These are phyloP conservation scores for Oedothorax gibbosus DNA, from an alignment of 1,140 invertebrate genomes.

Conservation along the genomic window DNA sequence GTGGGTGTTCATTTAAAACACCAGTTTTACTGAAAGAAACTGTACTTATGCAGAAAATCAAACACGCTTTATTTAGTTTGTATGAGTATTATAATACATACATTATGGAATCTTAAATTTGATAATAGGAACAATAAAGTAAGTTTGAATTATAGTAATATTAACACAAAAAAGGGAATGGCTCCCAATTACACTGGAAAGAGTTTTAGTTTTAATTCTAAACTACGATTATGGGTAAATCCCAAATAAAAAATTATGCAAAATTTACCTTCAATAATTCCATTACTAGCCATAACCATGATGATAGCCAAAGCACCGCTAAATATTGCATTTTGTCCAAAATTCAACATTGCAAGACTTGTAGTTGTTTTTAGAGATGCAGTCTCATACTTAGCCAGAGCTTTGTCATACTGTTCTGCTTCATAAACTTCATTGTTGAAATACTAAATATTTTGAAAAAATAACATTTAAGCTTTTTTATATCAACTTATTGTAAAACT, in stretches of 20 bases:
- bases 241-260: too few species aligned
- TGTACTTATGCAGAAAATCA: too few species aligned
- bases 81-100: not conserved
- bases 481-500: not conserved
- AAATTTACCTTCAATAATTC: conserved; percentile 85
- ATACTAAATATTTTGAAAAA: conserved; percentile 77
- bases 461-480: not conserved
- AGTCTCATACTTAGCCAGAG: conserved; percentile 86
- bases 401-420: conserved; percentile 87
- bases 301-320: conserved; percentile 90
- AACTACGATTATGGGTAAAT: too few species aligned
- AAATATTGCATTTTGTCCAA: conserved; percentile 99
- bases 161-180: not conserved
- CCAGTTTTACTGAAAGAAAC: too few species aligned
- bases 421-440: conserved; percentile 99
- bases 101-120: not conserved
- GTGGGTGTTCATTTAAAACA: too few species aligned
- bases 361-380: conserved; percentile 96
- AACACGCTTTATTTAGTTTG: too few species aligned
- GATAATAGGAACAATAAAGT: not conserved
- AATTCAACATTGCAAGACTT: conserved; percentile 94
- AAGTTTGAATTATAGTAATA: not conserved
- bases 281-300: conserved; percentile 92
- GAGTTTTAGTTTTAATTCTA: too few species aligned
- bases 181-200: too few species aligned